Base-by-base conservation (phyloP, 2,888 invertebrate genomes). In the Eurytoma adleriae region DNA sequence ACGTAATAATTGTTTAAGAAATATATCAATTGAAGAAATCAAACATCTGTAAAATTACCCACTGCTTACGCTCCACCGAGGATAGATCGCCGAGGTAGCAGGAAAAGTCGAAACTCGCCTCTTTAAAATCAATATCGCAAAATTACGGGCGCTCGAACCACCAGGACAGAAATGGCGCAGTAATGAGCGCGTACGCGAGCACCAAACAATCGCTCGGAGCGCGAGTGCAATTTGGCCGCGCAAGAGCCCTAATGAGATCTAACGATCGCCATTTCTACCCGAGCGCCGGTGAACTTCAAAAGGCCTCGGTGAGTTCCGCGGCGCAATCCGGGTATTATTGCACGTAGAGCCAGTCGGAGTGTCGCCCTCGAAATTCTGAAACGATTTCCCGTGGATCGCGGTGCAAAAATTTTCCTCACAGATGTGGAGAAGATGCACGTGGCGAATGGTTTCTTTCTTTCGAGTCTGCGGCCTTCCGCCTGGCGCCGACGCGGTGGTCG, bases 251-350 rank as follows among this genome's bases (percentile, higher is more conserved):
- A 75, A 74, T 79, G 74, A 79, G 69, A 79, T 79, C 62, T 76
- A 80, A 80, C 67, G 71, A 76, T 75, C 80, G 56, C 72, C 76
- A 61, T 76, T 80, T 76, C 71, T 73, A 67, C 10, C 67, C 18
- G 72, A 71, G 30, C 50, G 50, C 54, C 79, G 70, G 66, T 67
- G 27, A 75, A 71, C 74, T 79, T 79, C 54, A 54, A 75, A 71
- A 76, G 80, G 76, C 30, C 67, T 80, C 72, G 61, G 40, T 10
- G 61, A 75, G 67, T 69, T 59, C 40, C 70, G 54, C 13, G 14
- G 12, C 16, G 48, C 24, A 24, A 18, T 24, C 50, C 10, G 50
- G 40, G 10, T 7, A 61, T 56, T n/a, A 20, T 50, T 56, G 40
- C 0, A 68, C 61, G 57, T 16, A 62, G n/a, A 70, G 54, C 14